Percentiles rank a stretch among this genome's conserved stretches.
phyloP scores from a whole-genome alignment of 2,888 invertebrate genomes.

The Zygogramma bicolorata region DNA sequence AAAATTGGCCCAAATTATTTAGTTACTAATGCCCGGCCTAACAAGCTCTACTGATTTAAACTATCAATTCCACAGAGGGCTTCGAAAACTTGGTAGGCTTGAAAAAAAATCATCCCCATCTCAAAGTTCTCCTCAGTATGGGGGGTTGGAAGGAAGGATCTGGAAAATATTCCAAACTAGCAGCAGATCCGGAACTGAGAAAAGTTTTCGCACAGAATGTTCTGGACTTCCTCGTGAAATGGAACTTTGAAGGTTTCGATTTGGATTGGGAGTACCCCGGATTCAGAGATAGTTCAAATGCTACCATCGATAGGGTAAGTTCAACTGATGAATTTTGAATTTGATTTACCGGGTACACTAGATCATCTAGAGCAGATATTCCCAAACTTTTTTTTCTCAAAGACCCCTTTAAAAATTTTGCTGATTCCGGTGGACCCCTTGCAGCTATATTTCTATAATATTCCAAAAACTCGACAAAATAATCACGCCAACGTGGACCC shows the following conservation, averaged over 20 bases:
- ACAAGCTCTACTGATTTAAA: no score
- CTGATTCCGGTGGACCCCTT: no score
- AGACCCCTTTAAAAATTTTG: no score
- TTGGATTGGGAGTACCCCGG: slow-evolving; percentile 91
- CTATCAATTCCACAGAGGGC: slow-evolving; percentile 13
- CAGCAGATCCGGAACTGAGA: slow-evolving; percentile 59
- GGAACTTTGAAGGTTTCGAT: slow-evolving; percentile 84
- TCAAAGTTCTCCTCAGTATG: slow-evolving; percentile 73
- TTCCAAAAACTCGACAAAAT: no score
- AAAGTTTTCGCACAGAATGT: slow-evolving; percentile 29
- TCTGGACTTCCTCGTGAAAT: slow-evolving; percentile 57
- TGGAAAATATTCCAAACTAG: slow-evolving; percentile 64
- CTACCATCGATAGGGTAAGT: slow-evolving; percentile 41
- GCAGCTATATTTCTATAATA: no score
- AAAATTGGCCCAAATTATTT: no score
- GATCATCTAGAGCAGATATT: no score
- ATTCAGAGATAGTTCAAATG: slow-evolving; percentile 44
- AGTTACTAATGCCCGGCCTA: no score
- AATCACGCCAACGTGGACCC: no score
- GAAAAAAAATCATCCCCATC: slow-evolving; percentile 67
- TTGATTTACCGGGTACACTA: no score
- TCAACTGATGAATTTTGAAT: no score
- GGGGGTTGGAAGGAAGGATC: slow-evolving; percentile 77
- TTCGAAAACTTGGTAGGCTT: slow-evolving; percentile 58
- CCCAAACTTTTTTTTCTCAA: no score